Base-by-base conservation (phyloP, 2,888 invertebrate species). In the Pheosia tremula region DNA sequence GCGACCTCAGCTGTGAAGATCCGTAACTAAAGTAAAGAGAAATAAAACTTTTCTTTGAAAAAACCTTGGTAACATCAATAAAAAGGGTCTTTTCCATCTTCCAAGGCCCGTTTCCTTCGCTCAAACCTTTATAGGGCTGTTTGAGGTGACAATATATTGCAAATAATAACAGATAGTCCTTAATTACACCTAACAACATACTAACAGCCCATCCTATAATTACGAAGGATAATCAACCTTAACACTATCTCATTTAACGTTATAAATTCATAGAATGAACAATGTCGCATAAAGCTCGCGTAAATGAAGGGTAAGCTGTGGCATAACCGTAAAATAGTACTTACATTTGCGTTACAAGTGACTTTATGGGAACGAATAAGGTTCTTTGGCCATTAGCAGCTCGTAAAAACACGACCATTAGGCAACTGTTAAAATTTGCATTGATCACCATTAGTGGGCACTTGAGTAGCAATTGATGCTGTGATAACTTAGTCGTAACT, bases 321-420 rank as follows among this genome's bases (percentile, higher is more conserved):
- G 72, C 71, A 75, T 77, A 74, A 74, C 79, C 80, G 80, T 88
- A 84, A 88, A 88, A 84, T 78, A 77, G 81, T 81, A 80, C 79
- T 83, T 68, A 83, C 74, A 78, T 75, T 78, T 77, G 65, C 78
- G 80, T 82, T 80, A 84, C 81, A 85, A 77, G 81, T 72, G 69
- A 73, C 71, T 89, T 89, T 86, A 89, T 79, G 81, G 80, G 72
- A 77, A 65, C 75, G 75, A 78, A 79, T 76, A 79, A 82, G 82
- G 82, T 84, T 76, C 77, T 80, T 69, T 56, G 58, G 66, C 78
- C 82, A 85, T 88, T 86, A 88, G 82, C 83, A 71, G 79, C 66
- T 79, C 83, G 78, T 85, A 82, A 85, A 86, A 64, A 67, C 63
- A 64, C 74, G 66, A 71, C 60, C 68, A 71, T 71, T 64, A 64